A percentile compares a stretch with the other conserved stretches of the same genome.
These are phyloP conservation scores for Acromyrmex charruanus DNA, from an alignment of 1,140 invertebrate genomes.

Conservation along the genomic window DNA sequence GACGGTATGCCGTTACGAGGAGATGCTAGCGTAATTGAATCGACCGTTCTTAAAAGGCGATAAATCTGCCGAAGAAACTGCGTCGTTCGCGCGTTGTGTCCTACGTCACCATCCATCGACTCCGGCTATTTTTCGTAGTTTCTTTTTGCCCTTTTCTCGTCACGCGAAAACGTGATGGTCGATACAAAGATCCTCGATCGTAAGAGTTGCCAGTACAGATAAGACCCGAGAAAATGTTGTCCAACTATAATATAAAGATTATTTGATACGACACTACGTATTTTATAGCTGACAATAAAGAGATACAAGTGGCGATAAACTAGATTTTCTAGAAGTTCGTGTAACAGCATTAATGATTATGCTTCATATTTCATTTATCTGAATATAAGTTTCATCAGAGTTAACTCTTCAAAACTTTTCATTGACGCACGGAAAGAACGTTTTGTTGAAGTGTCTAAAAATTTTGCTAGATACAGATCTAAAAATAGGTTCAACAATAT, in stretches of 20 bases:
- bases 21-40: slow-evolving; percentile 72
- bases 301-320: not conserved
- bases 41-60: slow-evolving; percentile 71
- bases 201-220: not conserved
- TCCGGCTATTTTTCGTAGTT: slow-evolving; percentile 23
- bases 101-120: slow-evolving; percentile 68
- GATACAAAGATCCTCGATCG: slow-evolving; percentile 49
- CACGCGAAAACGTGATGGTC: slow-evolving; percentile 59
- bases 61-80: slow-evolving; percentile 68
- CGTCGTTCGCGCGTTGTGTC: slow-evolving; percentile 39
- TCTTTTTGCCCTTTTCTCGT: slow-evolving; percentile 1
- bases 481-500: no score
- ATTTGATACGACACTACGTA: not conserved
- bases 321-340: not conserved
- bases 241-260: not conserved
- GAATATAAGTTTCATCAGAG: not conserved
- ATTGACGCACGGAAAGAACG: not conserved
- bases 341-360: not conserved
- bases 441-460: no score
- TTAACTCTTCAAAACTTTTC: not conserved
- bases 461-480: no score
- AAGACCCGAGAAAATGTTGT: not conserved
- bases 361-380: not conserved
- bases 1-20: slow-evolving; percentile 42
- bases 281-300: not conserved